Conservation (phyloP, 2,797 vertebrate species). For the Poeciliopsis infans region DNA sequence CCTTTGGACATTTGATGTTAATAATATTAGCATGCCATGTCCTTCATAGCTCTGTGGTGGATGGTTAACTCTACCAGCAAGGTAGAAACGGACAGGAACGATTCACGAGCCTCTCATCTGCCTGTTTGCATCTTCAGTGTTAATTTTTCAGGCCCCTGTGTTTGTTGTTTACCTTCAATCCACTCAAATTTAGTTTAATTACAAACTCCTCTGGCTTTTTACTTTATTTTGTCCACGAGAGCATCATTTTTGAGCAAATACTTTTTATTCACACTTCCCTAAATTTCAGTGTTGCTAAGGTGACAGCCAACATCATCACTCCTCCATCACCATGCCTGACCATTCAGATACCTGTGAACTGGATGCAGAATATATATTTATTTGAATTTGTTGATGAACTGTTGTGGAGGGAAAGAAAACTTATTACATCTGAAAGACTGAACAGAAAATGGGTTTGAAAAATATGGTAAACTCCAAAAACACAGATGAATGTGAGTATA, state of each 20-base stretch:
- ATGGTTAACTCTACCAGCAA: conserved; percentile 22
- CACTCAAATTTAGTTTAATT: background rate
- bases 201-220: background rate
- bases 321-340: background rate
- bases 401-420: background rate
- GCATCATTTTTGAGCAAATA: background rate
- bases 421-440: background rate
- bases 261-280: background rate
- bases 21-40: conserved; percentile 70
- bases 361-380: background rate
- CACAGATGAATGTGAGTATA: background rate
- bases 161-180: background rate
- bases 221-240: background rate
- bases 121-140: background rate
- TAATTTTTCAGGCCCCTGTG: background rate
- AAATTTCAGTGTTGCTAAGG: background rate
- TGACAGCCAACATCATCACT: background rate
- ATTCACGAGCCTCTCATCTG: background rate
- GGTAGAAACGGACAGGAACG: conserved; percentile 6
- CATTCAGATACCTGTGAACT: too few species aligned
- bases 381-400: background rate
- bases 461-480: background rate
- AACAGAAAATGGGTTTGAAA: background rate
- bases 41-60: conserved; percentile 21
- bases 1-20: conserved; percentile 76